Evolutionary conservation across 2,113 vertebrate species (phyloP).

Genomic region (Anarhynchus alexandrinus): DNA sequence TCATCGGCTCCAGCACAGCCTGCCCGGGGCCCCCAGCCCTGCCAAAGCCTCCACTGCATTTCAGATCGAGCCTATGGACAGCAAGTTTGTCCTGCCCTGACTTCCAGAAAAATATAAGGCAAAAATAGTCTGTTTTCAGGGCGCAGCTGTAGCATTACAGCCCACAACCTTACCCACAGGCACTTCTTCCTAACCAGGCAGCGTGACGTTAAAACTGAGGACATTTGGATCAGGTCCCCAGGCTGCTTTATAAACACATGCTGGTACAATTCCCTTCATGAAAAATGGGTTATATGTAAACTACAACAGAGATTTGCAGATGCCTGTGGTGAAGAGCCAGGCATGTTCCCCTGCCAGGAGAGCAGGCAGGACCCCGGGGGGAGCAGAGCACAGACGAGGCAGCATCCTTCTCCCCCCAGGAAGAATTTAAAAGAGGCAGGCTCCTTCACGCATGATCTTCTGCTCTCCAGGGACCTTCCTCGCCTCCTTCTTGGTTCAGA

Average conservation of each 20-base stretch:
- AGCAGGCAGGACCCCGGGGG: neutral
- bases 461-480: neutral
- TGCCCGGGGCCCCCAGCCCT: neutral
- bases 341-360: neutral
- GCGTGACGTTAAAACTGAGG: neutral
- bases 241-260: neutral
- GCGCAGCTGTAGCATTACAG: neutral
- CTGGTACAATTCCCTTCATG: neutral
- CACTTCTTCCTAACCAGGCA: neutral
- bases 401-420: neutral
- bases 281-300: neutral
- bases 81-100: neutral
- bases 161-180: neutral
- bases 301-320: neutral
- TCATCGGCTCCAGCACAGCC: neutral
- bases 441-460: neutral
- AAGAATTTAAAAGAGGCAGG: neutral
- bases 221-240: constrained; percentile 21
- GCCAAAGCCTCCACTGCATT: neutral
- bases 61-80: neutral
- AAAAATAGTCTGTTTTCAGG: neutral
- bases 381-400: neutral
- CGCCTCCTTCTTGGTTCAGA: neutral
- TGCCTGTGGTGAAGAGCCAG: neutral
- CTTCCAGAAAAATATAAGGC: neutral